Base-by-base conservation (phyloP, 92 coral and sea anemone genomes). In the Palythoa grandiflora region DNA sequence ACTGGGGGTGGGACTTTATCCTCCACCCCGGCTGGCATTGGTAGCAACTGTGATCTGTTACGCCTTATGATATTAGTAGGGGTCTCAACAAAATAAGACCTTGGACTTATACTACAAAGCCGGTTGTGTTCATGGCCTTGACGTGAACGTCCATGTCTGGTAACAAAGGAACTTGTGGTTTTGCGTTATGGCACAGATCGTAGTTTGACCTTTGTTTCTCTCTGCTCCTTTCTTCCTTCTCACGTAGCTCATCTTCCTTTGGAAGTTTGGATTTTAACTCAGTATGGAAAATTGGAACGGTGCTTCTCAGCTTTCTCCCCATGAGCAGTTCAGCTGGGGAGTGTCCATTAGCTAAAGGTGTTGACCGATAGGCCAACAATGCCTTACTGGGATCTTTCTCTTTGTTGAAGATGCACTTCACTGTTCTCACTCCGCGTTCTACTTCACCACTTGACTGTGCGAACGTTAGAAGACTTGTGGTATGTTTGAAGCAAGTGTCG, bases 241-340 rank as follows among this genome's bases (percentile, higher is more conserved):
- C 71, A 16, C 71, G 71, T 65, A 65, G 71, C 71, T 65, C 71
- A 9, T 65, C 71, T 65, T 65, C 71, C 21, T 65, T 65, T 65
- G 19, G 13, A 65, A 65, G 71, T 65, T 38, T 38, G 37, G 87
- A 77, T 48, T 83, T 70, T 19, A 83, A 60, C 71, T 83, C 79
- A 50, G 61, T 53, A 71, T 51, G 72, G 39, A 87, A 20, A 59
- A n/a, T 84, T 44, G 92, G 92, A 7, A 92, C 12, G 13, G 84
- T 79, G n/a, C 83, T 92, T 3, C 91, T 71, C 11, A 90, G 90
- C 55, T 90, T 71, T 71, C 91, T 88, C 70, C 87, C 90, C 87
- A 92, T 74, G 80, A 87, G 84, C 36, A 92, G 40, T 80, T 93
- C 75, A 9, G 75, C 77, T 36, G 91, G 95, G 61, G 93, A 87